A percentile compares a stretch with the other conserved stretches of the same genome.
Conservation (phyloP, 2,113 vertebrate genomes). For the Bubo blakistoni region DNA sequence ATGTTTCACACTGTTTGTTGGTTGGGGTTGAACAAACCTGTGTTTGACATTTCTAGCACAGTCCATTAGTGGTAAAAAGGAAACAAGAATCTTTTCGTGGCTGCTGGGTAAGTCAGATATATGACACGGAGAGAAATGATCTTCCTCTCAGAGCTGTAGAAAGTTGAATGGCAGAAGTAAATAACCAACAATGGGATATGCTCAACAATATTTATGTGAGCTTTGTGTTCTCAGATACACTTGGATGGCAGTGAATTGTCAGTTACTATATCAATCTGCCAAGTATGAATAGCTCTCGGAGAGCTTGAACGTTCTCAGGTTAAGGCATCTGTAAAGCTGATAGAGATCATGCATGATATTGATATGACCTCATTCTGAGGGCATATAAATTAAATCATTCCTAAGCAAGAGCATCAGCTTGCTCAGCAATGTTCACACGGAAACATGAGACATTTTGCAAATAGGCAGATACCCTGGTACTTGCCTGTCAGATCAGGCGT, state of each 20-base stretch:
- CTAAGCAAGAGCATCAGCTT: not conserved
- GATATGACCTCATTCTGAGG: slow-evolving; percentile 75
- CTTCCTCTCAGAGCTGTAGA: slow-evolving; percentile 66
- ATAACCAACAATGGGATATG: slow-evolving; percentile 74
- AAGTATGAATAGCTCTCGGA: slow-evolving; percentile 75
- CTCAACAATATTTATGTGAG: slow-evolving; percentile 78
- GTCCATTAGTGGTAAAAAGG: not conserved
- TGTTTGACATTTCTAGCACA: slow-evolving; percentile 3
- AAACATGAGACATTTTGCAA: slow-evolving; percentile 47
- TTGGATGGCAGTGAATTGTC: slow-evolving; percentile 77
- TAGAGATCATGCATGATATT: slow-evolving; percentile 71
- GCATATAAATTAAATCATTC: slow-evolving; percentile 73
- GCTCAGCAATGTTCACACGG: slow-evolving; percentile 1
- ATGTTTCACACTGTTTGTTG: not conserved
- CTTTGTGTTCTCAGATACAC: slow-evolving; percentile 76
- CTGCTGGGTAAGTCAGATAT: slow-evolving; percentile 19
- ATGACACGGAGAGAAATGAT: slow-evolving; percentile 58
- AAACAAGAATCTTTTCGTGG: slow-evolving; percentile 19
- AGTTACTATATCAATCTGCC: slow-evolving; percentile 82
- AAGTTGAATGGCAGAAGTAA: slow-evolving; percentile 70
- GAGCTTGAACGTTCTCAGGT: slow-evolving; percentile 69
- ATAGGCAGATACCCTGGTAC: not conserved
- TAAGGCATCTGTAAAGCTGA: slow-evolving; percentile 72
- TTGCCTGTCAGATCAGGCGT: not conserved
- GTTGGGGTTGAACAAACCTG: not conserved